Base-by-base conservation (phyloP, 2,888 invertebrate species). In the Ferrisia virgata region DNA sequence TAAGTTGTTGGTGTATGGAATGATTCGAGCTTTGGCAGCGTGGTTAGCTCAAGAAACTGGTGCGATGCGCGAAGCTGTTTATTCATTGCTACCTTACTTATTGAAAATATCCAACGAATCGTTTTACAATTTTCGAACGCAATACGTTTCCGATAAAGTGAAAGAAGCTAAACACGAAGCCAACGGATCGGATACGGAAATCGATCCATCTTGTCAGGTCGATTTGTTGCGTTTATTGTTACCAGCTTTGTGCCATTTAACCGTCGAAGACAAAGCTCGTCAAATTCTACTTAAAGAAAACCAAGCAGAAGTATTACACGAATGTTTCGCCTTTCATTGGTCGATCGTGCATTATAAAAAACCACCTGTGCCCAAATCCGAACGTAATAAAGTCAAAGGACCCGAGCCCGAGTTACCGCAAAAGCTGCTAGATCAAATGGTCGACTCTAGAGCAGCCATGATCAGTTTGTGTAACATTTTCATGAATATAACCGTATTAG, bases 21-120 rank as follows among this genome's bases (percentile, higher is more conserved):
- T 94, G 89, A 93, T 96, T 11, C 91, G 96, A 86, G 94, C 96
- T 43, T 89, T 96, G 82, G 93, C 95, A 15, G 93, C 95, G n/a
- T 96, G 96, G 96, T 89, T 97, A 87, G 95, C 95, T 0, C 96
- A 96, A 89, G 96, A 97, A 90, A 95, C 96, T 0, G 93, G 94
- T 1, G 95, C 96, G 0, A 94, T 96, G 93, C 92, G 95, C 40
- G 92, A 93, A 69, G 95, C 95, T 88, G 92, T 96, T 53, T 95
- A 94, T 88, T 92, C 93, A 85, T 89, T 96, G 28, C 89, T 96
- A 43, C 96, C 96, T 9, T 96, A 93, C 88, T 92, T 96, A 88
- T 91, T 96, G 85, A 91, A 93, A 69, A 89, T 95, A 40, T 93
- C 94, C 15, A 95, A 95, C 89, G 94, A 95, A 87, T 94, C 94